Evolutionary conservation across 64 coral and sea anemone genomes (phyloP).

Genomic region (Actinia equina): DNA sequence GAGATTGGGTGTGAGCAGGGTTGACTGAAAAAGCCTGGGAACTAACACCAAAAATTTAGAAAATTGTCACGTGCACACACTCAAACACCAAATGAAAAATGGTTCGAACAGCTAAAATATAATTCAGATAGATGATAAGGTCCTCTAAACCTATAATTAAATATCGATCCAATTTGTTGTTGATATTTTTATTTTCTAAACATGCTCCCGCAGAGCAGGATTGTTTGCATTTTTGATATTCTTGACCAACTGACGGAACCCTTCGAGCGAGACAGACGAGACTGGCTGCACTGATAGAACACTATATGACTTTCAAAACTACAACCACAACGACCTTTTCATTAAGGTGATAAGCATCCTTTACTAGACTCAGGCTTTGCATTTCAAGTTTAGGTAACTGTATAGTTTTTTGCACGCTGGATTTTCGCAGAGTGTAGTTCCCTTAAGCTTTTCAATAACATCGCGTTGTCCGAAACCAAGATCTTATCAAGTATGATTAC

Average conservation of each 20-base stretch:
- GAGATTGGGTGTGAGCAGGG: no score
- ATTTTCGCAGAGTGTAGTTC: no score
- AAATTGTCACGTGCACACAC: no score
- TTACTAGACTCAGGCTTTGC: no score
- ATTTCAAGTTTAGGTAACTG: no score
- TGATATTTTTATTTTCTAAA: not conserved
- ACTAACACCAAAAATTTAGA: no score
- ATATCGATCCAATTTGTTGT: not conserved
- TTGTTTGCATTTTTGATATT: not conserved
- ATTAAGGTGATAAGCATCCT: not conserved
- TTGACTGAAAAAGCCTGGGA: no score
- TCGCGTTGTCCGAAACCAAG: not conserved
- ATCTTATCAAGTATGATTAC: not conserved
- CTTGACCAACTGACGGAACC: not conserved
- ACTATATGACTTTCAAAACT: not conserved
- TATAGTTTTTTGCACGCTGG: no score
- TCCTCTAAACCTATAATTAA: not conserved
- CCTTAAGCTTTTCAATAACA: not conserved
- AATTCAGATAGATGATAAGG: not conserved
- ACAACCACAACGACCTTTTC: not conserved
- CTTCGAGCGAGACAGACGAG: not conserved
- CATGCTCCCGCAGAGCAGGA: not conserved
- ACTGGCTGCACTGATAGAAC: not conserved
- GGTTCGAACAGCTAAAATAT: no score
- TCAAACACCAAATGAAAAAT: no score